Base-by-base conservation (phyloP, 53 echinoderm and acorn worm genomes). In the Echinometra lucunter region DNA sequence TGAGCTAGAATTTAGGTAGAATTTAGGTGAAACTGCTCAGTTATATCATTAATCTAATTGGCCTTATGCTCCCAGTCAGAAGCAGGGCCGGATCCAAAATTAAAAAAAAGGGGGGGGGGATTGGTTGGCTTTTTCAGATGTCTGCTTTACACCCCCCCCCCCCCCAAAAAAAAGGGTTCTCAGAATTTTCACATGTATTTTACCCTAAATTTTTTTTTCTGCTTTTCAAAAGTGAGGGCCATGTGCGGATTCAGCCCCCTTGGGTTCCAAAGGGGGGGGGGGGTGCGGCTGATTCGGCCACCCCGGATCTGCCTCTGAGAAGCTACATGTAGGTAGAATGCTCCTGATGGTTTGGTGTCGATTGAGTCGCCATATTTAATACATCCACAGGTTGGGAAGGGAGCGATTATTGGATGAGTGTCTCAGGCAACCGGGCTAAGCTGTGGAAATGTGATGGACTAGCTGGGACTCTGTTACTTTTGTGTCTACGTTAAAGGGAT, bases 291-390 rank as follows among this genome's bases (percentile, higher is more conserved):
- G n/a, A n/a, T n/a, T n/a, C n/a, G n/a, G n/a, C n/a, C n/a, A n/a
- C n/a, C n/a, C n/a, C n/a, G n/a, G n/a, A n/a, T n/a, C n/a, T n/a
- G n/a, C n/a, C n/a, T n/a, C n/a, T n/a, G n/a, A n/a, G n/a, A n/a
- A n/a, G n/a, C n/a, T n/a, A n/a, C n/a, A 55, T 45, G 49, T 88
- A 56, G 88, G 6, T n/a, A 4, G 42, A 78, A 42, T 15, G 56
- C 12, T 10, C 23, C 40, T 90, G 90, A 90, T 90, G 40, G 90
- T 18, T 11, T 25, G 7, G 90, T 25, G 90, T 4, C 21, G 90
- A 90, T 57, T 66, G 90, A 90, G 90, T 47, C 66, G 60, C 58
- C 90, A 90, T 60, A 90, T 90, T 90, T 90, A 90, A 57, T 2
- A 13, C 19, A 37, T 90, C 90, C 37, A 40, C 90, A 90, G 90